Conservation (phyloP, 1,140 invertebrate species). For the Mycetomoellerius zeteki region DNA sequence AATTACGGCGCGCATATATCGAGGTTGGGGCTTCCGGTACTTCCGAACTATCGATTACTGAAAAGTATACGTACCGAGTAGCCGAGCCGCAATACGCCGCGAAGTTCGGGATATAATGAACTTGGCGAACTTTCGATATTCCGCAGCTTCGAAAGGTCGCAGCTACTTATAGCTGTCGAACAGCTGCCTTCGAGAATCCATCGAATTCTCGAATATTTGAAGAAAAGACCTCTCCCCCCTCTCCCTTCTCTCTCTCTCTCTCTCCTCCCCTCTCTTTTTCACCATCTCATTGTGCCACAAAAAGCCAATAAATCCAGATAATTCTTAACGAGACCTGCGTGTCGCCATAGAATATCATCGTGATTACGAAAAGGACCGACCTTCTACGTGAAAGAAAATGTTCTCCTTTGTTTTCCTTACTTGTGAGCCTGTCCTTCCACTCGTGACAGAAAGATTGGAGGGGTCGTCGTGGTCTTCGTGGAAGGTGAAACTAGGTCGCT, state of each 20-base stretch:
- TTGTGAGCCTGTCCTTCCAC: background rate
- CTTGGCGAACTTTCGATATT: slow-evolving; percentile 64
- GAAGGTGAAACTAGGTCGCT: slow-evolving; percentile 31
- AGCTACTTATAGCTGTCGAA: slow-evolving; percentile 41
- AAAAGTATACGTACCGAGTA: slow-evolving; percentile 62
- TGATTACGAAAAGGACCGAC: background rate
- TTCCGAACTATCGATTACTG: slow-evolving; percentile 63
- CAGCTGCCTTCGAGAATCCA: background rate
- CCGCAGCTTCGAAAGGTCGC: slow-evolving; percentile 53
- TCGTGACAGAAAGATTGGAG: slow-evolving; percentile 27
- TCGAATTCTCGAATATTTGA: slow-evolving; percentile 26
- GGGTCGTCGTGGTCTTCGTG: slow-evolving; percentile 6
- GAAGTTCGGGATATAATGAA: slow-evolving; percentile 62
- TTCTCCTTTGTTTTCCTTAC: slow-evolving; percentile 38
- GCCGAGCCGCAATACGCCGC: slow-evolving; percentile 48
- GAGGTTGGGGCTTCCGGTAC: slow-evolving; percentile 41
- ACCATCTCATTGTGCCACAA: no score
- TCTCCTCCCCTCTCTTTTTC: no score
- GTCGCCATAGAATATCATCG: background rate
- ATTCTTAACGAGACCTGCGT: background rate
- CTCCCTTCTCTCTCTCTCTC: no score
- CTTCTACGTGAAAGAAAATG: background rate
- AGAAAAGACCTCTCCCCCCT: background rate
- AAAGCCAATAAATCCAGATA: background rate
- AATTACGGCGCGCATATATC: slow-evolving; percentile 41